Evolutionary conservation across 2,113 vertebrate genomes (phyloP).

Genomic region (Gorsachius goisagi): DNA sequence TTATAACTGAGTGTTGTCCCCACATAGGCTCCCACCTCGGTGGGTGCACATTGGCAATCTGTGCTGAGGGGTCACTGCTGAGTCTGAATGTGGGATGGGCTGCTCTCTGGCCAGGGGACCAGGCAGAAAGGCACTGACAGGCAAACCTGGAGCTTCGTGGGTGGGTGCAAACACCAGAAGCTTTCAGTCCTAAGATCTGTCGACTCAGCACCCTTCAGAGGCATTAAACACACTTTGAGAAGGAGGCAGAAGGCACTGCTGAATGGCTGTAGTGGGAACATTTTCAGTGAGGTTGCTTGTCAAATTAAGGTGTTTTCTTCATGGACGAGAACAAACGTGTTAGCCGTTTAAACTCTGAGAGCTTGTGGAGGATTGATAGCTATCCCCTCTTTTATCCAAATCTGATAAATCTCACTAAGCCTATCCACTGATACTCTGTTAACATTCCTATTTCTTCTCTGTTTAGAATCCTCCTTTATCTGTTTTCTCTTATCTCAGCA

Average conservation of each 20-base stretch:
- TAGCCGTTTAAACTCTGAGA: not conserved
- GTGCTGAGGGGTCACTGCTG: fast-evolving
- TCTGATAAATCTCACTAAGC: conserved; percentile 58
- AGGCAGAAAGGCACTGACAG: not conserved
- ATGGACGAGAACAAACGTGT: not conserved
- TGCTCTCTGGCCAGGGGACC: not conserved
- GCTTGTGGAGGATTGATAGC: conserved; percentile 37
- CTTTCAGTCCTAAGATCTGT: not conserved
- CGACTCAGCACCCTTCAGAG: not conserved
- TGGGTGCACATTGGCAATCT: not conserved
- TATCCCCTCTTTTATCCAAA: conserved; percentile 45
- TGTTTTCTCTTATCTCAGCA: not conserved
- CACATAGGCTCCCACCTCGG: fast-evolving
- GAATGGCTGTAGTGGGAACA: not conserved
- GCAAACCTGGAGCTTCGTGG: not conserved
- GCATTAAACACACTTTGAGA: not conserved
- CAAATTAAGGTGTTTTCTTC: conserved; percentile 12
- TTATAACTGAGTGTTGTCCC: not conserved
- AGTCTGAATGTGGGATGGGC: not conserved
- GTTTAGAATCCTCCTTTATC: not conserved
- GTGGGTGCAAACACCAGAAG: not conserved
- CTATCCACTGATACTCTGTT: conserved; percentile 24
- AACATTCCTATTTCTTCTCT: conserved; percentile 35
- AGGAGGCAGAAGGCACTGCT: not conserved
- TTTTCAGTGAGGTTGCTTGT: not conserved